Evolutionary conservation across 92 coral and sea anemone species (phyloP).

Genomic region (Muricea muricata): DNA sequence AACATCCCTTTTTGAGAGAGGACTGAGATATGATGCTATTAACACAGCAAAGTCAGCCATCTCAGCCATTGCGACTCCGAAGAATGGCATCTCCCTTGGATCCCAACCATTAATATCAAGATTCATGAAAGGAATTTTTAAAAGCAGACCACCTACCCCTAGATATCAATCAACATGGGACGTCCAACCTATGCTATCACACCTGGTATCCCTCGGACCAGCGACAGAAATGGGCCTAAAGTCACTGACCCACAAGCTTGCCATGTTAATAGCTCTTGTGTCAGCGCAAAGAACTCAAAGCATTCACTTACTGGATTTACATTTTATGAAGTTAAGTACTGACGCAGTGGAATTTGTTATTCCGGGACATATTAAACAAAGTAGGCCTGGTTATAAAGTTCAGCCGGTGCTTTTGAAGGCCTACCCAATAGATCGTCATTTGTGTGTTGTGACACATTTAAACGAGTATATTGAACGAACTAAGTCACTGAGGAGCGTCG

Average conservation of each 20-base stretch:
- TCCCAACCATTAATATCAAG: constrained; percentile 49
- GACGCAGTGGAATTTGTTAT: too few relatives aligned
- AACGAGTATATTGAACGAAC: too few relatives aligned
- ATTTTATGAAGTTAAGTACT: constrained; percentile 56
- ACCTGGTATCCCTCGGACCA: constrained; percentile 35
- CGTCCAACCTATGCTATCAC: constrained; percentile 42
- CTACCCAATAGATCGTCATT: too few relatives aligned
- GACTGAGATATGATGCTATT: constrained; percentile 40
- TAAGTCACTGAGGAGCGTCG: too few relatives aligned
- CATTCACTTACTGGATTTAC: constrained; percentile 53
- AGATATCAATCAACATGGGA: constrained; percentile 57
- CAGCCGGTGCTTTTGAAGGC: too few relatives aligned
- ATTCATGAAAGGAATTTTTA: constrained; percentile 28
- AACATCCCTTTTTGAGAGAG: too few relatives aligned
- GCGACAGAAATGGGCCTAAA: constrained; percentile 46
- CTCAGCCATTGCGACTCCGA: constrained; percentile 53
- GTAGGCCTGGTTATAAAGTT: too few relatives aligned
- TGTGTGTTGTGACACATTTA: too few relatives aligned
- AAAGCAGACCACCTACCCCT: constrained; percentile 34
- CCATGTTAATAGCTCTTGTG: constrained; percentile 50
- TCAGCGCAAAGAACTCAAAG: constrained; percentile 53
- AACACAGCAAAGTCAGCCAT: constrained; percentile 58
- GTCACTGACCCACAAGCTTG: too few relatives aligned
- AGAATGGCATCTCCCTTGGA: constrained; percentile 31
- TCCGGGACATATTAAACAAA: too few relatives aligned